Evolutionary conservation across 2,888 invertebrate genomes (phyloP), one percentile per base, ranked within the genome.

Genomic region (Calliopum simillimum): DNA sequence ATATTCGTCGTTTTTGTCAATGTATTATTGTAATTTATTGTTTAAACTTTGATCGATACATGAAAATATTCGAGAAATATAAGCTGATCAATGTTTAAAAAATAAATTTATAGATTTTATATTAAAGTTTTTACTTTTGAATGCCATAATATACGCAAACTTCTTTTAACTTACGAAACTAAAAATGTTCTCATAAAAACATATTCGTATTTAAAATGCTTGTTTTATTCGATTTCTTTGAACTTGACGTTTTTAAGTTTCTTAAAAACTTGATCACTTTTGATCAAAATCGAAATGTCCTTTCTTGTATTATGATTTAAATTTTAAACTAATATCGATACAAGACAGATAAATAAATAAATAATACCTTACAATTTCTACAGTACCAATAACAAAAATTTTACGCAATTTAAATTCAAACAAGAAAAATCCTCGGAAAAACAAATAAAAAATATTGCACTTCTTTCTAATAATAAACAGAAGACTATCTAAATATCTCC

Each of bases 1-100:
- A 59, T 67, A 67, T 67, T 65, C 43, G 43, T 65, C 67, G 69
- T 68, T 23, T 55, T 69, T 49, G 53, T 72, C 33, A 33, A 33
- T 62, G 11, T 61, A 44, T 67, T 65, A 64, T 47, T 62, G 63
- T 46, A 53, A 65, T 23, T 25, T 25, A 56, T 70, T 67, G n/a
- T 21, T 55, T 51, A 70, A 61, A 33, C 33, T 58, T 25, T n/a
- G 43, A 53, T 33, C 13, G 61, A 61, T 58, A 68, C 21, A 63
- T n/a, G 13, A 55, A 71, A 56, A 49, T 51, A 21, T 53, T 12
- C 53, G 33, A 33, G 33, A 21, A 53, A 53, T 12, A 19, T 21
- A 21, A 12, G n/a, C 49, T 16, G 16, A 58, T 43, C 41, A 58
- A 16, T 41, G 41, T 41, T 43, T 16, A 58, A 33, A 58, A 16